Base-by-base conservation (phyloP, 1,140 invertebrate species). In the Choristoneura fumiferana region DNA sequence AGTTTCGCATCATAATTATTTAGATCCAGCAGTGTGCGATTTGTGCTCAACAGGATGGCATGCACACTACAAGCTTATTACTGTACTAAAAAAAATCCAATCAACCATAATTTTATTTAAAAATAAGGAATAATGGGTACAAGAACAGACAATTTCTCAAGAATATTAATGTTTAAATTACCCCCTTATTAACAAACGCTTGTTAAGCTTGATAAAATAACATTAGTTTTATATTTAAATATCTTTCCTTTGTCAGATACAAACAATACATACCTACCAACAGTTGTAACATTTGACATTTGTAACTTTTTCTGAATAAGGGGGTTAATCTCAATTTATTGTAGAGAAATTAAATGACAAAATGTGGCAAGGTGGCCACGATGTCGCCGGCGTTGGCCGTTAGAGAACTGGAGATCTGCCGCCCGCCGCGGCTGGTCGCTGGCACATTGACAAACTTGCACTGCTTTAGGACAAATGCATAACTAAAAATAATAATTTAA, bases 401-500 rank as follows among this genome's bases (percentile, higher is more conserved):
- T 12, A 43, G 14, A 43, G 22, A 43, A 43, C 40, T 43, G 14
- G 40, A 43, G 40, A 43, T 43, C 40, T 17, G 10, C 40, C 15
- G 40, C 15, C 40, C 15, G n/a, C n/a, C n/a, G n/a, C n/a, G n/a
- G n/a, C n/a, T 1, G 1, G 17, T 34, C 33, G 33, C 33, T 5
- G 9, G 40, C 40, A 4, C 9, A 43, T 17, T 17, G 22, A 14
- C 17, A 29, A 3, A 29, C 18, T 49, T 49, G 18, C 43, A 49
- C 43, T 49, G 43, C 22, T 49, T 45, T n/a, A 49, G 22, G 22
- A 49, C 12, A 49, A 49, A 49, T 49, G 43, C 43, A 59, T 53
- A 63, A 65, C 64, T 65, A 68, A 34, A 54, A 71, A 65, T 58
- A 75, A 75, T 75, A 75, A 75, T 76, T 73, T 76, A 76, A 73